Base-by-base conservation (phyloP, 92 coral and sea anemone species). In the Virgularia gustaviana region DNA sequence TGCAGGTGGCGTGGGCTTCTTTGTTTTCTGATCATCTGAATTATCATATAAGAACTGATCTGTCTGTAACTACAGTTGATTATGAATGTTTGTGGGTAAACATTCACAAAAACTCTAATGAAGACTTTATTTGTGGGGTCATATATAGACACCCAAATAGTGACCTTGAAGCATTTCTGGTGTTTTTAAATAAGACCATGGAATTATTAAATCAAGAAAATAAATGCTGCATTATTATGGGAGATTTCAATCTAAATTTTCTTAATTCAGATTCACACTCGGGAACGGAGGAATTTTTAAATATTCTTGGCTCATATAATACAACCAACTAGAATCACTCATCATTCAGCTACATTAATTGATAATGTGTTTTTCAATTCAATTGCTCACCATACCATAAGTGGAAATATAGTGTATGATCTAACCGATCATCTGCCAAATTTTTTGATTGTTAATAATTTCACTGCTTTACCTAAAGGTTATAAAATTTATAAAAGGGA, bases 1-100 rank as follows among this genome's bases (percentile, higher is more conserved):
- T 60, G 86, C 90, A 44, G 90, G 87, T 60, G 90, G 90, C 22
- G 83, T 49, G 11, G 78, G 83, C 13, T 30, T 85, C 42, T 71
- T 60, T 76, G 74, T 81, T 23, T 55, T n/a, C 57, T 24, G 57
- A 77, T 38, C 49, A 44, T 56, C 35, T 77, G 28, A 52, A 12
- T 35, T 78, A n/a, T 58, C 39, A 42, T 18, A 36, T 79, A 15
- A 45, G 77, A 2, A 3, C 56, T 81, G 77, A 75, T 54, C 72
- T 81, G 6, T 51, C 57, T 10, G 57, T 60, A 27, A 2, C 73
- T 36, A 47, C 64, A 3, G 53, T 12, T 19, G 80, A 66, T 16
- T 29, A 39, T 44, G 78, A 84, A 58, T 35, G 47, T 36, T 61
- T 84, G 18, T 84, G 88, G 85, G 53, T 84, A 25, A 81, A 84